phyloP scores from a whole-genome alignment of 2,888 invertebrate genomes.

The Graphium colonna region DNA sequence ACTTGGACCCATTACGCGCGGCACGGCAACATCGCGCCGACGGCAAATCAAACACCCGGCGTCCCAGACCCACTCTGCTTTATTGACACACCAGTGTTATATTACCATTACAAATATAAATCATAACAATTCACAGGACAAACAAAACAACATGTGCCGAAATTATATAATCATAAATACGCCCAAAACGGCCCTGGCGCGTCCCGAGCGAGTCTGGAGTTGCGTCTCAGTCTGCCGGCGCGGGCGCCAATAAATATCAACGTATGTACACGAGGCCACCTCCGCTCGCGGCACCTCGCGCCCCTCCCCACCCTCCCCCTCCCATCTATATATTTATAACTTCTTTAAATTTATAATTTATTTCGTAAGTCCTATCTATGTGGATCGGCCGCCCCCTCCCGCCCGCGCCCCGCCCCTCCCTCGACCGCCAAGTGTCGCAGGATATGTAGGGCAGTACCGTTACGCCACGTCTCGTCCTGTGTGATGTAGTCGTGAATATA shows the following conservation, averaged over 20 bases:
- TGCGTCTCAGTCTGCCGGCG: conserved; percentile 62
- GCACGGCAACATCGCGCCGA: conserved; percentile 47
- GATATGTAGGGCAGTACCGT: not conserved
- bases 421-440: not conserved
- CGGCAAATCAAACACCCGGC: conserved; percentile 72
- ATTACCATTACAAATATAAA: conserved; percentile 69
- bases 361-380: conserved; percentile 78
- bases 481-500: conserved; percentile 19
- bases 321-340: conserved; percentile 62
- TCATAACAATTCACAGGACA: conserved; percentile 77
- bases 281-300: conserved; percentile 40
- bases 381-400: conserved; percentile 54
- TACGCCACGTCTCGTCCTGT: conserved; percentile 15
- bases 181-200: conserved; percentile 71
- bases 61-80: conserved; percentile 78
- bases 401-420: conserved; percentile 22
- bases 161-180: conserved; percentile 72
- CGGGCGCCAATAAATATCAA: conserved; percentile 74
- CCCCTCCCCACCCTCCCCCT: conserved; percentile 26
- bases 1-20: conserved; percentile 70
- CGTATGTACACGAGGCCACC: conserved; percentile 72
- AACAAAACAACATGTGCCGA: conserved; percentile 77
- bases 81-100: conserved; percentile 78
- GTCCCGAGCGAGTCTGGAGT: conserved; percentile 44
- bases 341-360: conserved; percentile 75